phyloP scores from a whole-genome alignment of 2,113 vertebrate species.

The Pygoscelis antarcticus region DNA sequence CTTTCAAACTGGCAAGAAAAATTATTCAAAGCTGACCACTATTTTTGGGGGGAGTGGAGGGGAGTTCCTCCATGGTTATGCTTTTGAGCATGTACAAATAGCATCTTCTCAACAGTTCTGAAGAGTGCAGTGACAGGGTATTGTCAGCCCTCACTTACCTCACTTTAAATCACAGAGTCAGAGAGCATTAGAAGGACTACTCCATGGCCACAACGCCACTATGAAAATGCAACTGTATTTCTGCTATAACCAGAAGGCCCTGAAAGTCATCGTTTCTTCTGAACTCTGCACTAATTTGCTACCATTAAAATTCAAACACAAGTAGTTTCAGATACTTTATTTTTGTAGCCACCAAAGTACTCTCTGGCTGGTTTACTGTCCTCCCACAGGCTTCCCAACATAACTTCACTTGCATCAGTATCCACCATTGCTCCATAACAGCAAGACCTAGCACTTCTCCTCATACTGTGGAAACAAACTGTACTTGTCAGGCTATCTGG shows the following conservation, averaged over 20 bases:
- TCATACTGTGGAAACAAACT: neutral
- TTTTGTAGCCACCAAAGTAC: neutral
- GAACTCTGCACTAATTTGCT: neutral
- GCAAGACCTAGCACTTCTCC: neutral
- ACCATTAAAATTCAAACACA: neutral
- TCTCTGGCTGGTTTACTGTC: neutral
- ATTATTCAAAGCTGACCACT: neutral
- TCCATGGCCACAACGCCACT: neutral
- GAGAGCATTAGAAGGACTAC: neutral
- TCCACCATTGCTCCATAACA: neutral
- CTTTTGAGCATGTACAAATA: neutral
- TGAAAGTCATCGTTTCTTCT: neutral
- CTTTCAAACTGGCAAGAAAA: neutral
- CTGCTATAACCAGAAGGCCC: neutral
- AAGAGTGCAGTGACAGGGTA: neutral
- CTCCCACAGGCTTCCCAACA: neutral
- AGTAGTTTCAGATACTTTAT: neutral
- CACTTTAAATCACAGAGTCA: neutral
- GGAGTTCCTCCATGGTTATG: neutral
- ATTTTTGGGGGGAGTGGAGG: accelerated
- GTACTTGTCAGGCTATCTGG: neutral
- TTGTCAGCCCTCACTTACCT: neutral
- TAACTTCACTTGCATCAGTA: neutral
- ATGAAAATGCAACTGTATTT: neutral
- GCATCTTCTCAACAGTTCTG: neutral